phyloP scores from a whole-genome alignment of 2,113 vertebrate genomes.

The Prionailurus bengalensis region DNA sequence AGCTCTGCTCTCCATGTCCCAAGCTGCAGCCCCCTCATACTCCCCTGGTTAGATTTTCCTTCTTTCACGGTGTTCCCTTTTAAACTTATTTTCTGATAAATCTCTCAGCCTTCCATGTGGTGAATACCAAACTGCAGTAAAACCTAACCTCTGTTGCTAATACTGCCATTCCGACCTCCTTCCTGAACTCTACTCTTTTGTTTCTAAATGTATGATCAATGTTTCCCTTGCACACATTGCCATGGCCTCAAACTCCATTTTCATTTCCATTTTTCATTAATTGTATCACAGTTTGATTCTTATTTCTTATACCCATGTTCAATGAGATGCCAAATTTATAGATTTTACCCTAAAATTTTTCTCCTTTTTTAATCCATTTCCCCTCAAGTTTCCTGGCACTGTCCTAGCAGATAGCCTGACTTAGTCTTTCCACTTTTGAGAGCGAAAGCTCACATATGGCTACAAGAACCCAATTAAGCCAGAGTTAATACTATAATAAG shows the following conservation, averaged over 20 bases:
- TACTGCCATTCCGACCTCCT: neutral
- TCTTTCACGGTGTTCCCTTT: neutral
- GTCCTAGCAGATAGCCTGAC: neutral
- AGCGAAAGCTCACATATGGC: neutral
- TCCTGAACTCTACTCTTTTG: neutral
- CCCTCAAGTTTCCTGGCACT: neutral
- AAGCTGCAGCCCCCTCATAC: neutral
- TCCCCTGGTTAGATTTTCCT: neutral
- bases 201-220: neutral
- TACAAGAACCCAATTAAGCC: neutral
- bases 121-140: neutral
- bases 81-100: neutral
- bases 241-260: neutral
- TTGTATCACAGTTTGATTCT: neutral
- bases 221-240: neutral
- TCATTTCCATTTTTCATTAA: neutral
- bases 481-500: conserved; percentile 37
- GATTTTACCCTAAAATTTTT: neutral
- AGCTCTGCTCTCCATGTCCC: neutral
- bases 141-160: neutral
- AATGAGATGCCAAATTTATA: neutral
- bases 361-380: neutral
- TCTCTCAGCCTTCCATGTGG: neutral
- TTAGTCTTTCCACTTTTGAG: neutral
- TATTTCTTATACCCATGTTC: neutral